Base-by-base conservation (phyloP, 2,888 invertebrate genomes). In the Dyspetes luteomarginatus region DNA sequence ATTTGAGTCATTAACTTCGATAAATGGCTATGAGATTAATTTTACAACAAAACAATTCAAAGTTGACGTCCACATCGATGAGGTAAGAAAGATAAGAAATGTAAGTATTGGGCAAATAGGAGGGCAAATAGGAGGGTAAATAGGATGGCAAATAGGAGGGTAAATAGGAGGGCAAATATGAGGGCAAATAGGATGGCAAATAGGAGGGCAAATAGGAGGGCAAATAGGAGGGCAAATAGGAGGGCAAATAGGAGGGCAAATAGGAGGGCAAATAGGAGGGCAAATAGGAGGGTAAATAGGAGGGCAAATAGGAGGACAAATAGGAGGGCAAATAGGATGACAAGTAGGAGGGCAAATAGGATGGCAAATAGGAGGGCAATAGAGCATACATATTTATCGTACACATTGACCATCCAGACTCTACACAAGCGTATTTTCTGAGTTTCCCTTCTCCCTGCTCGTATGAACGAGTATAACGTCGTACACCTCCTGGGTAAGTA, bases 91-190 rank as follows among this genome's bases (percentile, higher is more conserved):
- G n/a, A n/a, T n/a, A n/a, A n/a, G 82, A 84, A 88, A 86, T 85
- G 86, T 87, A 86, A 87, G 86, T 87, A 80, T 78, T 77, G 85
- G 85, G 85, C 85, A 86, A 85, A 85, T 86, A 85, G 87, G 82
- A 84, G 83, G 86, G 84, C 58, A 65, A 67, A 45, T 64, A 30
- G 58, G n/a, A n/a, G 85, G 85, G 85, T 86, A 86, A 85, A 85
- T 86, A 85, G 87, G 82, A 84, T 83, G 86, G 84, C 58, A 65
- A 67, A 45, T 64, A 30, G 58, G n/a, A n/a, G n/a, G n/a, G n/a
- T n/a, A n/a, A n/a, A n/a, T n/a, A n/a, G n/a, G n/a, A n/a, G n/a
- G n/a, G n/a, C 81, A 84, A 88, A 86, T 85, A 86, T 87, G 86
- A 87, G 86, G 85, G 85, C 85, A 86, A 85, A 85, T 86, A 85